Base-by-base conservation (phyloP, 2,797 vertebrate genomes). In the Rhabdomys pumilio region DNA sequence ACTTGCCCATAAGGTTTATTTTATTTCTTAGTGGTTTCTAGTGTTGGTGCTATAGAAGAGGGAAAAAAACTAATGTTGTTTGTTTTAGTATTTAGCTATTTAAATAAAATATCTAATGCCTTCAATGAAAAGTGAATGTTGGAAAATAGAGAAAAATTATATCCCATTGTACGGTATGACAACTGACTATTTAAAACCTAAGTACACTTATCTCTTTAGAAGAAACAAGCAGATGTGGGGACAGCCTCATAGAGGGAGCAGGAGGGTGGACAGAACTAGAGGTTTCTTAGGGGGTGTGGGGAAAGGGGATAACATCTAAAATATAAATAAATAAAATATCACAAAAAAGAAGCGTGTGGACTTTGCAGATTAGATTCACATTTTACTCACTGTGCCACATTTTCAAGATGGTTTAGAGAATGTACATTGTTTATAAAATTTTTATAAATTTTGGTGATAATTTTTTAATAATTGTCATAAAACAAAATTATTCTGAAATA, bases 391-490 rank as follows among this genome's bases (percentile, higher is more conserved):
- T 24, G 89, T 44, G 38, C 73, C 67, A 89, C 10, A 61, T 63
- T 94, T 94, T 92, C 17, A 7, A 50, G n/a, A 59, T 53, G 10
- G 1, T n/a, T 75, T 7, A 15, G 31, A 67, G 7, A 63, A 9
- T 89, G 12, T 61, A 76, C 13, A 11, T n/a, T 61, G 26, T 76
- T 90, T 80, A 90, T 19, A 61, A 6, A 26, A 89, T 88, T 88
- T 88, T 92, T 59, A 86, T 3, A 65, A 76, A 90, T 63, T 55
- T 84, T 90, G 76, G 55, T 88, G 29, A 88, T 84, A 57, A 80
- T n/a, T 44, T 50, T 63, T 8, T 8, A 80, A 87, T 96, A 80
- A 91, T 76, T 93, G 9, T 86, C 12, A 83, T 65, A 76, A 95
- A 96, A 84, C 29, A 92, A 61, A 96, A 12, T 15, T 65, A 8